Evolutionary conservation across 2,113 vertebrate species (phyloP).

Genomic region (Marmota monax): DNA sequence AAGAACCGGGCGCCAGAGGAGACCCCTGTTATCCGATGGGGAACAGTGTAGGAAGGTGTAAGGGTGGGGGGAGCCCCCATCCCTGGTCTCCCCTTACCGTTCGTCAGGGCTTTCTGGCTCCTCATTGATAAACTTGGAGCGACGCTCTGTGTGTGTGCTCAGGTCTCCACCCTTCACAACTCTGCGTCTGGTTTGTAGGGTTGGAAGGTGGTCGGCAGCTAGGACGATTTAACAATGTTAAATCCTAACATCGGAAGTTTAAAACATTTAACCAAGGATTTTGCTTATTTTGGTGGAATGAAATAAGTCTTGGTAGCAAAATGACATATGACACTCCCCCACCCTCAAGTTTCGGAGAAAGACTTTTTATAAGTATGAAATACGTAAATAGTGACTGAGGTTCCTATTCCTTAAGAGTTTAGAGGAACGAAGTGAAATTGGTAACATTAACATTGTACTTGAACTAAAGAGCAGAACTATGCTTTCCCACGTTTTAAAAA

Average conservation of each 20-base stretch:
- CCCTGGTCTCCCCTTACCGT: accelerated
- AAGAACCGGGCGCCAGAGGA: neutral
- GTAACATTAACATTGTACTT: neutral
- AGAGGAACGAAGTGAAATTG: neutral
- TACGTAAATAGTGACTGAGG: neutral
- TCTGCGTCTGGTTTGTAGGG: neutral
- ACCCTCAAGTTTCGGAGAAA: neutral
- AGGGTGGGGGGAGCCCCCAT: neutral
- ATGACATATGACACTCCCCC: neutral
- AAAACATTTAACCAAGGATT: neutral
- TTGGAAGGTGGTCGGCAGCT: neutral
- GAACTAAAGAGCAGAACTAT: neutral
- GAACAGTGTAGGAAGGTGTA: neutral
- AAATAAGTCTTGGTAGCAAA: neutral
- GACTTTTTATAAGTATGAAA: neutral
- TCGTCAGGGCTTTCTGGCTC: neutral
- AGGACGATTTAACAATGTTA: neutral
- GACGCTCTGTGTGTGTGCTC: neutral
- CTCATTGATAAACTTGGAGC: neutral
- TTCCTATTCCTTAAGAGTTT: neutral
- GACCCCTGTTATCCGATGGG: accelerated
- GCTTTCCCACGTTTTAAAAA: neutral
- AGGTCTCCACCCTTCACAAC: neutral
- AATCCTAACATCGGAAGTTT: neutral
- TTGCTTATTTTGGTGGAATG: neutral